Evolutionary conservation across 2,888 invertebrate genomes (phyloP).

Genomic region (Serrognathus titanus): DNA sequence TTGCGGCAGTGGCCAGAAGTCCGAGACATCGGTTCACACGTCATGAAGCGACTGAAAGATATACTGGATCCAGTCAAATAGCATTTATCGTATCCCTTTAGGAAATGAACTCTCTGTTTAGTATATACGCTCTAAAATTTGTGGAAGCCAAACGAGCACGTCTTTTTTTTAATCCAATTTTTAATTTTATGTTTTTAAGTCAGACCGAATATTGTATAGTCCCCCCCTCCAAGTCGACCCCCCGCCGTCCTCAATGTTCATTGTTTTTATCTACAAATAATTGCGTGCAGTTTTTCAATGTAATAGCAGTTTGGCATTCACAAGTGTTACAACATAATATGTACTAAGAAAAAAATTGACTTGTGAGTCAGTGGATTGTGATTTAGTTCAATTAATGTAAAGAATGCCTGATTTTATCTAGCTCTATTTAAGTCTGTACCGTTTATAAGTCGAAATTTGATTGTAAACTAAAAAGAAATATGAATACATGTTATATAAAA

Average conservation of each 20-base stretch:
- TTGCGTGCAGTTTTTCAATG: background rate
- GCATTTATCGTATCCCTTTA: slow-evolving; percentile 27
- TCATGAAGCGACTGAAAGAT: slow-evolving; percentile 74
- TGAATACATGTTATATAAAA: too few relatives aligned
- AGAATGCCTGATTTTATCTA: slow-evolving; percentile 1
- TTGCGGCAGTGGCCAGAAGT: slow-evolving; percentile 89
- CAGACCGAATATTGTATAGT: too few relatives aligned
- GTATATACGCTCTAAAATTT: slow-evolving; percentile 12
- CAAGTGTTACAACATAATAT: slow-evolving; percentile 5
- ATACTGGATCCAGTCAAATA: slow-evolving; percentile 60
- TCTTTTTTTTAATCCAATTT: background rate
- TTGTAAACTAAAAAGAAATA: background rate
- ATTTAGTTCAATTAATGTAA: slow-evolving; percentile 21
- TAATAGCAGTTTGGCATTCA: slow-evolving; percentile 14
- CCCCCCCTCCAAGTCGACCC: too few relatives aligned
- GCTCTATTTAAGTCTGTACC: too few relatives aligned
- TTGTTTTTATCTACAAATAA: background rate
- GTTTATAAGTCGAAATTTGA: background rate
- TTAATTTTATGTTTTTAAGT: too few relatives aligned
- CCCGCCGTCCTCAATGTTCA: too few relatives aligned
- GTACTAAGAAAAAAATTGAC: slow-evolving; percentile 5
- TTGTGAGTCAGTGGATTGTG: slow-evolving; percentile 15
- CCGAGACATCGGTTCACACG: slow-evolving; percentile 75
- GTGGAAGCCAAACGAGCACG: slow-evolving; percentile 13
- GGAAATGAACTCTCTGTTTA: slow-evolving; percentile 15